A percentile compares a stretch with the other conserved stretches of the same genome.
phyloP scores from a whole-genome alignment of 2,113 vertebrate species.

The Vulpes lagopus region DNA sequence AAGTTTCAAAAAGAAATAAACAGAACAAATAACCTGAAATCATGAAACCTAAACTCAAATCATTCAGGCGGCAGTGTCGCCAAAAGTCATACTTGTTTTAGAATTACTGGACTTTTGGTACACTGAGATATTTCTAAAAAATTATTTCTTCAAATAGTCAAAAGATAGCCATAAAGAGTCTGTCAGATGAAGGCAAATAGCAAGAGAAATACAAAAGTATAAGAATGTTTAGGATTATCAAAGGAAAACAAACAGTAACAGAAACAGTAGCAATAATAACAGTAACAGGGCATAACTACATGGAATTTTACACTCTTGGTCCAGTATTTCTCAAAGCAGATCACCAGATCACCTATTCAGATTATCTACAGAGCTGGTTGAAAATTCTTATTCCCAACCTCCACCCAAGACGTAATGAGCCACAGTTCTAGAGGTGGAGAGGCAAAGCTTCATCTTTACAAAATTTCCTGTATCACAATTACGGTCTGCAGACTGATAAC shows the following conservation, averaged over 20 bases:
- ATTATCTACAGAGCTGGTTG: neutral
- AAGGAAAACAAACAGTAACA: neutral
- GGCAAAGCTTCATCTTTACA: neutral
- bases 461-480: neutral
- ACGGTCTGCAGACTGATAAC: neutral
- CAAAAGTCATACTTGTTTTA: neutral
- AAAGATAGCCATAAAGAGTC: neutral
- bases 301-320: neutral
- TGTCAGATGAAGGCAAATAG: neutral
- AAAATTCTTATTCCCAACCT: neutral
- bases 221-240: neutral
- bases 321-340: neutral
- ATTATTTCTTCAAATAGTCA: neutral
- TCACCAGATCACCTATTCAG: neutral
- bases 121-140: conserved; percentile 12
- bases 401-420: neutral
- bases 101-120: neutral
- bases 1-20: neutral
- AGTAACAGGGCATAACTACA: neutral
- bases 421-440: neutral
- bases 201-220: neutral
- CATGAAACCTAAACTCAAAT: conserved; percentile 18
- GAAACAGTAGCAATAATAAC: neutral
- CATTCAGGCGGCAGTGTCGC: neutral
- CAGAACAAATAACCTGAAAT: neutral